phyloP scores from a whole-genome alignment of 2,797 vertebrate genomes.

The Rhodeus uyekii region DNA sequence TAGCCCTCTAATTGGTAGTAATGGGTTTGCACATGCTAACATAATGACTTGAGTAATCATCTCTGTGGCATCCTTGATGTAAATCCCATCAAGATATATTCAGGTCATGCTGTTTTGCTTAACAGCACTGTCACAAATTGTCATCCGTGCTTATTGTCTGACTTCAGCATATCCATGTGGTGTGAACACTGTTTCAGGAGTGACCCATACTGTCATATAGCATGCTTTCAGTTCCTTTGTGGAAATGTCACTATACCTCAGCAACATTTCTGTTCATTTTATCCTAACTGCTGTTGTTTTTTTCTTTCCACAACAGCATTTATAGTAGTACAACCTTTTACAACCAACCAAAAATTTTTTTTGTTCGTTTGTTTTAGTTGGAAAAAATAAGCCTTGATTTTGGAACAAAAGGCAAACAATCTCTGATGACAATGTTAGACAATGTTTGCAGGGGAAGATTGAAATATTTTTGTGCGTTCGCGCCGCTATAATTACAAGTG shows the following conservation, averaged over 20 bases:
- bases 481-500: slow-evolving; percentile 51
- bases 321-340: not conserved
- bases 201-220: not conserved
- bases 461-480: slow-evolving; percentile 47
- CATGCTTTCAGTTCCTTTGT: slow-evolving; percentile 17
- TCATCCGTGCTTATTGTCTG: slow-evolving; percentile 41
- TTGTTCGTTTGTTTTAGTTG: not conserved
- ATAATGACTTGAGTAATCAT: slow-evolving; percentile 78
- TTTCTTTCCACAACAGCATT: not conserved
- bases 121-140: slow-evolving; percentile 42
- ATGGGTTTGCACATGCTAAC: slow-evolving; percentile 77
- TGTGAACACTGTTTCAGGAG: not conserved
- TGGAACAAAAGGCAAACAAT: slow-evolving; percentile 19
- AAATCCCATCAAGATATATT: slow-evolving; percentile 77
- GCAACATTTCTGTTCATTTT: slow-evolving; percentile 2
- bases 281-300: not conserved
- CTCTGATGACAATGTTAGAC: slow-evolving; percentile 29
- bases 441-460: slow-evolving; percentile 49
- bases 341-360: too few relatives aligned
- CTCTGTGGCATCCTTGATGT: slow-evolving; percentile 73
- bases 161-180: slow-evolving; percentile 22
- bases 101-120: slow-evolving; percentile 57
- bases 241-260: slow-evolving; percentile 13
- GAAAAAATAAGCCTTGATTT: not conserved
- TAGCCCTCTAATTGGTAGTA: slow-evolving; percentile 83